phyloP scores from a whole-genome alignment of 2,797 vertebrate genomes.

The Sebastes iracundus region DNA sequence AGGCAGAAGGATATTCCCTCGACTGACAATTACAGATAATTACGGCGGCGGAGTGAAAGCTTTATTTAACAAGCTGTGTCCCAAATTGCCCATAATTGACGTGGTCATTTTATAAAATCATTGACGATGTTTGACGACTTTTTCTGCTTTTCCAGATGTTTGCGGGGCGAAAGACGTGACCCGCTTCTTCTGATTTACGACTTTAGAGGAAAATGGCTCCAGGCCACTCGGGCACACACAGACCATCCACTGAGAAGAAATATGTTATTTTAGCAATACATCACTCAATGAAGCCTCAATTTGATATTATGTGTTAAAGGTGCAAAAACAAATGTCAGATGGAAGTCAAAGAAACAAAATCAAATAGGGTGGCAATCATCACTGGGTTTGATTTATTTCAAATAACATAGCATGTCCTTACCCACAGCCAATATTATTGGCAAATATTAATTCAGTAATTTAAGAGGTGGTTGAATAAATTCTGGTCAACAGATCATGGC shows the following conservation, averaged over 20 bases:
- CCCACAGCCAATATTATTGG: background rate
- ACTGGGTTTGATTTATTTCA: slow-evolving; percentile 55
- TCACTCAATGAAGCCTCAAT: background rate
- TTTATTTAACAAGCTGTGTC: slow-evolving; percentile 77
- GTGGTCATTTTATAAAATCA: slow-evolving; percentile 76
- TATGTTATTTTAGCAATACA: slow-evolving; percentile 25
- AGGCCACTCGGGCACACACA: slow-evolving; percentile 7
- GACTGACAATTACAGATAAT: slow-evolving; percentile 78
- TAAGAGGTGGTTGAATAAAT: slow-evolving; percentile 4
- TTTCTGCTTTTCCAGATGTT: slow-evolving; percentile 75
- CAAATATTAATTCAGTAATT: slow-evolving; percentile 15
- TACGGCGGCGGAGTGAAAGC: slow-evolving; percentile 69
- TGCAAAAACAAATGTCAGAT: slow-evolving; percentile 4
- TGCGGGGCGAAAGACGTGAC: slow-evolving; percentile 48
- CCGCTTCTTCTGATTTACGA: slow-evolving; percentile 65
- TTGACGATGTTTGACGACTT: slow-evolving; percentile 69
- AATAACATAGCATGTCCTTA: slow-evolving; percentile 23
- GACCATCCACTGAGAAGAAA: background rate
- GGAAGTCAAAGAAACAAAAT: slow-evolving; percentile 20
- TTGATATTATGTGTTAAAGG: slow-evolving; percentile 6
- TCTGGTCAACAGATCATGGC: background rate
- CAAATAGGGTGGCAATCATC: slow-evolving; percentile 14
- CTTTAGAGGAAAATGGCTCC: slow-evolving; percentile 50
- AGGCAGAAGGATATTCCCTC: slow-evolving; percentile 59
- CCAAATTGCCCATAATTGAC: slow-evolving; percentile 78